phyloP scores from a whole-genome alignment of 2,797 vertebrate genomes.

The Channa striata region DNA sequence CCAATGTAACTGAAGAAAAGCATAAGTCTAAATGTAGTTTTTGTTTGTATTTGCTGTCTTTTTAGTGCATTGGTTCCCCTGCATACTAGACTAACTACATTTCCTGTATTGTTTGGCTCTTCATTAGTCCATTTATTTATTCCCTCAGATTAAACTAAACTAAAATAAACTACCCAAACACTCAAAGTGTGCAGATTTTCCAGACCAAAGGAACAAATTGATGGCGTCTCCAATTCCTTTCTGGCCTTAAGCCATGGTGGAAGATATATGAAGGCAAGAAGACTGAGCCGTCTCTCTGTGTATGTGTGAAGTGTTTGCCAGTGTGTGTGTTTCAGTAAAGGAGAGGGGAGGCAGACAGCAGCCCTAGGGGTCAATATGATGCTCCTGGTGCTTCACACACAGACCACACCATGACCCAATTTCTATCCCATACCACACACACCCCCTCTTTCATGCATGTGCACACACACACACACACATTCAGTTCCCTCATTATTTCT shows the following conservation, averaged over 20 bases:
- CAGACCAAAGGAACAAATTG: constrained; percentile 41
- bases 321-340: constrained; percentile 21
- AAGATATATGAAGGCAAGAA: constrained; percentile 59
- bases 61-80: constrained; percentile 6
- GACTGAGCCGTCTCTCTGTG: constrained; percentile 30
- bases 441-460: no score
- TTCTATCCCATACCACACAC: constrained; percentile 58
- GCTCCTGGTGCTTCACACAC: constrained; percentile 74
- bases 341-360: constrained; percentile 63
- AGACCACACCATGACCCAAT: constrained; percentile 78
- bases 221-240: constrained; percentile 39
- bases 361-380: constrained; percentile 72
- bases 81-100: constrained; percentile 7
- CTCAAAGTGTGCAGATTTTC: constrained; percentile 42
- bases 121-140: constrained; percentile 3
- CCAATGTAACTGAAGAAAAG: not conserved
- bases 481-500: constrained; percentile 59
- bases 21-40: not conserved
- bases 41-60: constrained; percentile 6
- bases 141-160: constrained; percentile 10
- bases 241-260: constrained; percentile 34
- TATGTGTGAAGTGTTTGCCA: constrained; percentile 2
- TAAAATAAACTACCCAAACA: constrained; percentile 25
- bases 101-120: not conserved
- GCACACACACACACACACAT: constrained; percentile 5